A percentile compares a stretch with the other conserved stretches of the same genome.
Conservation (phyloP, 2,797 vertebrate species). For the Trematomus bernacchii region DNA sequence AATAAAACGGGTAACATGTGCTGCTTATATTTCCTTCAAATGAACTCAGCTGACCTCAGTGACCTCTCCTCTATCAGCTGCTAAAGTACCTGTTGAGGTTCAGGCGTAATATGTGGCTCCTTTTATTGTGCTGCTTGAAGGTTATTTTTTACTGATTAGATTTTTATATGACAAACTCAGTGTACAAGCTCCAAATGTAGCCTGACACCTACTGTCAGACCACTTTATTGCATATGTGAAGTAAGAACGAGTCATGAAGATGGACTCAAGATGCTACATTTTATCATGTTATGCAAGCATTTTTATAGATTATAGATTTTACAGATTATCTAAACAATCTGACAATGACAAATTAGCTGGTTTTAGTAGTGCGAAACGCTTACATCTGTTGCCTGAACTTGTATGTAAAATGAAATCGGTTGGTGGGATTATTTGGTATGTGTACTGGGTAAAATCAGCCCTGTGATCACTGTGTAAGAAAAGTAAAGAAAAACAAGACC, state of each 20-base stretch:
- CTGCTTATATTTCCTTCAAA: constrained; percentile 25
- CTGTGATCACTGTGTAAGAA: constrained; percentile 1
- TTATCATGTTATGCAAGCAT: too few species aligned
- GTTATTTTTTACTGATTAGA: not conserved
- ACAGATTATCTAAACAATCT: too few species aligned
- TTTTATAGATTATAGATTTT: too few species aligned
- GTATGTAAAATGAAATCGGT: not conserved
- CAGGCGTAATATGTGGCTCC: not conserved
- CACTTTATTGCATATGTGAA: not conserved
- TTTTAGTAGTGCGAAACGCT: not conserved
- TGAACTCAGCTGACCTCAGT: constrained; percentile 12
- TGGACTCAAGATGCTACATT: not conserved
- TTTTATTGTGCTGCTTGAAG: not conserved
- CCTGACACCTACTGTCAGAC: constrained; percentile 21
- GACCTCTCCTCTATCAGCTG: constrained; percentile 13
- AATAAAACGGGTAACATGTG: constrained; percentile 25
- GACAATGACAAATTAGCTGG: not conserved
- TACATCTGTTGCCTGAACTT: not conserved
- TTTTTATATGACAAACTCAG: not conserved
- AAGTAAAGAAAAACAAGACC: constrained; percentile 38
- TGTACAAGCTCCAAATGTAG: constrained; percentile 8
- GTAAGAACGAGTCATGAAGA: not conserved
- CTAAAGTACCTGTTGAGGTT: not conserved
- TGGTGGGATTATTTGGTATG: constrained; percentile 2
- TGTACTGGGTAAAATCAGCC: not conserved